Evolutionary conservation across 2,888 invertebrate genomes (phyloP).

Genomic region (Campoplex nolae): DNA sequence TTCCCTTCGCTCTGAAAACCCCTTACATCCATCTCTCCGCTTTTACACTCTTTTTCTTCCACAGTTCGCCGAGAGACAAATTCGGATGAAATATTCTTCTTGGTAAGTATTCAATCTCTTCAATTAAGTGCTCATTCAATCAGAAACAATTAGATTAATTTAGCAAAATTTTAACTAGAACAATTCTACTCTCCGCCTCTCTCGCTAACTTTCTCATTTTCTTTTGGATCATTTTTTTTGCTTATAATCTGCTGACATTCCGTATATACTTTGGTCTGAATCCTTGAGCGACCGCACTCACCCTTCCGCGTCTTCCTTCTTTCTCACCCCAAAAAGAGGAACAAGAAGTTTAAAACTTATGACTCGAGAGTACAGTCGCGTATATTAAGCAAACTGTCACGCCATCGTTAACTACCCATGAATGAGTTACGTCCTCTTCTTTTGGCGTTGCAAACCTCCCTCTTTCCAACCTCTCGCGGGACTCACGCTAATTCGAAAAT

Average conservation of each 20-base stretch:
- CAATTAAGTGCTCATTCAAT: conserved; percentile 15
- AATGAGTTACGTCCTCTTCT: conserved; percentile 80
- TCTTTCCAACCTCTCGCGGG: conserved; percentile 40
- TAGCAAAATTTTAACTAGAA: not conserved
- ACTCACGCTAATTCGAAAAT: conserved; percentile 80
- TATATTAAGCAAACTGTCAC: conserved; percentile 78
- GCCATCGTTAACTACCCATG: conserved; percentile 83
- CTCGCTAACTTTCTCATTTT: conserved; percentile 18
- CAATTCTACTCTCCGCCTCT: conserved; percentile 10
- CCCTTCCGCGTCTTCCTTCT: conserved; percentile 38
- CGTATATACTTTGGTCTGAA: conserved; percentile 60
- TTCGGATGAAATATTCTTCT: conserved; percentile 20
- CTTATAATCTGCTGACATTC: conserved; percentile 58
- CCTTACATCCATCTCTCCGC: conserved; percentile 57
- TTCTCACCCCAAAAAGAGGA: conserved; percentile 55
- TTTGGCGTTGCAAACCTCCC: conserved; percentile 40
- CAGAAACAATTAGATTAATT: conserved; percentile 1
- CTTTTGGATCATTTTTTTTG: conserved; percentile 30
- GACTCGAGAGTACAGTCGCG: conserved; percentile 75
- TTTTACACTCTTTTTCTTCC: conserved; percentile 37
- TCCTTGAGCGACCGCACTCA: conserved; percentile 57
- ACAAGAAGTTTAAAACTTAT: conserved; percentile 80
- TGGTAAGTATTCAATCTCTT: conserved; percentile 16
- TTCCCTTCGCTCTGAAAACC: conserved; percentile 47
- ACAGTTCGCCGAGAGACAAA: conserved; percentile 24